Evolutionary conservation across 2,888 invertebrate genomes (phyloP).

Genomic region (Dryadula phaetusa): DNA sequence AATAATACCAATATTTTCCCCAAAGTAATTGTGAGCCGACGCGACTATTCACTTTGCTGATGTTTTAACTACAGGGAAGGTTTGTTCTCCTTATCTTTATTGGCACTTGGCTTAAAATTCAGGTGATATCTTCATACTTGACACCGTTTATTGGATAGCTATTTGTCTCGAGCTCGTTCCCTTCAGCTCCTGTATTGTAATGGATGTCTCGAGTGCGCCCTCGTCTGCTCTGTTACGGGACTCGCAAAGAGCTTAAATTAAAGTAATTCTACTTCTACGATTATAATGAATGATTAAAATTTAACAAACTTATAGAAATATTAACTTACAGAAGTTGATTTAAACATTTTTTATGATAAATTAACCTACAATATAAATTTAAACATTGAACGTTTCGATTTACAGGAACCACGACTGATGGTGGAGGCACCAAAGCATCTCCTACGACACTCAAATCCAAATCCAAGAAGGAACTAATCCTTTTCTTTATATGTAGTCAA

Average conservation of each 20-base stretch:
- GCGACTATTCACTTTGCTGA: background rate
- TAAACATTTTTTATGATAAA: too few species aligned
- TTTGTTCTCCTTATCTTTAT: slow-evolving; percentile 10
- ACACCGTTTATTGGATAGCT: slow-evolving; percentile 2
- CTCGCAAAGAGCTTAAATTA: background rate
- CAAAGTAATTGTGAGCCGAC: too few species aligned
- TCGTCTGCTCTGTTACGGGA: background rate
- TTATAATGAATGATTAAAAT: background rate
- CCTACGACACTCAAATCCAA: too few species aligned
- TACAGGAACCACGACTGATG: too few species aligned
- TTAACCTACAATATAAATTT: too few species aligned
- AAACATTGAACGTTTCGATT: too few species aligned
- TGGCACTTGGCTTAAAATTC: slow-evolving; percentile 13
- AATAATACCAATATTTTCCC: too few species aligned
- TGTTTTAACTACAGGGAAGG: background rate
- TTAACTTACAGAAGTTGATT: too few species aligned
- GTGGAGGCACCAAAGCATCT: too few species aligned
- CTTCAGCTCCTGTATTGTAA: background rate
- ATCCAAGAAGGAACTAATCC: too few species aligned
- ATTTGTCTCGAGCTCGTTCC: background rate
- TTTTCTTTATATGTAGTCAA: too few species aligned
- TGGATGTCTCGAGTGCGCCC: background rate
- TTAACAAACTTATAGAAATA: background rate
- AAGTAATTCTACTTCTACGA: background rate
- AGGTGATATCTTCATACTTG: slow-evolving; percentile 7